A percentile compares a stretch with the other conserved stretches of the same genome.
phyloP scores from a whole-genome alignment of 2,113 vertebrate species.

The Telmatochromis sp. region DNA sequence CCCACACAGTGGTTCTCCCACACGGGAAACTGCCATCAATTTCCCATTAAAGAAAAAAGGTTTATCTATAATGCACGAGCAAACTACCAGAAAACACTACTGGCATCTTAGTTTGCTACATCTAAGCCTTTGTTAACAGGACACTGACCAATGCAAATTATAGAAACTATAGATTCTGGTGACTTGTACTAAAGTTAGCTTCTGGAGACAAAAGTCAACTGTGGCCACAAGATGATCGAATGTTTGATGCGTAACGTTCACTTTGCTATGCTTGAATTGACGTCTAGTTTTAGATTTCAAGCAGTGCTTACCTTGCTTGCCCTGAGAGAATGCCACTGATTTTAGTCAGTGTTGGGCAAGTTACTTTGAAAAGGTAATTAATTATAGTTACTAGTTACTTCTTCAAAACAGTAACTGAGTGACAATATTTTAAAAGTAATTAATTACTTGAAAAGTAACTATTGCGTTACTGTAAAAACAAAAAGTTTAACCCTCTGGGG shows the following conservation, averaged over 20 bases:
- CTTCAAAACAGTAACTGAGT: neutral
- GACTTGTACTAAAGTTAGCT: neutral
- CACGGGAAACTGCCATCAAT: neutral
- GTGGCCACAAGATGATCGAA: neutral
- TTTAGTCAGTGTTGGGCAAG: neutral
- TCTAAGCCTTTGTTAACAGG: neutral
- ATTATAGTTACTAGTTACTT: neutral
- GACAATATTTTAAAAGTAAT: neutral
- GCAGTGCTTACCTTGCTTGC: neutral
- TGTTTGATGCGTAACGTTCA: neutral
- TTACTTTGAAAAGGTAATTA: neutral
- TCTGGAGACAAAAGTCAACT: neutral
- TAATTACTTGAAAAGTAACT: neutral
- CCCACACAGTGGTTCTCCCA: neutral
- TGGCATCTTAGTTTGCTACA: neutral
- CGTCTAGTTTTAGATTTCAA: neutral
- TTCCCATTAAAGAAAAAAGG: neutral
- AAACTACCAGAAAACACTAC: neutral
- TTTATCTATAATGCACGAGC: neutral
- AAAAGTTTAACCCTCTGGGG: neutral
- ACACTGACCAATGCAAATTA: neutral
- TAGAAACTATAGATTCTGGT: neutral
- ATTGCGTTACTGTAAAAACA: neutral
- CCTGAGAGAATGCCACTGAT: neutral
- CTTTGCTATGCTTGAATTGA: neutral